Evolutionary conservation across 2,113 vertebrate species (phyloP).

Genomic region (Phrynosoma platyrhinos): DNA sequence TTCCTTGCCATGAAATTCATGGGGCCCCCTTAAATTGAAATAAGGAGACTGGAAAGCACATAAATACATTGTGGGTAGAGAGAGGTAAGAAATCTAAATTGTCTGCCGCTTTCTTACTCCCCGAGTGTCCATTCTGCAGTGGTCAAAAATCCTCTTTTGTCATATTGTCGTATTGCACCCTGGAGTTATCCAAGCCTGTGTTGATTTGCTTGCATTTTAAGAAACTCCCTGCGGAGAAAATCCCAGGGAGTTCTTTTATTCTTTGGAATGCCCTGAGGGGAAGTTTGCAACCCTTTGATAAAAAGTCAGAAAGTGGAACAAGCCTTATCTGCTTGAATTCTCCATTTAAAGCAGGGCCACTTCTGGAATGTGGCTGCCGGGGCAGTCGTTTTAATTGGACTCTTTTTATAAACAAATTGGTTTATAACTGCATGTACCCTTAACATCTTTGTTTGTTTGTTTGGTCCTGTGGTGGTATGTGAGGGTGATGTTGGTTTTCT

Average conservation of each 20-base stretch:
- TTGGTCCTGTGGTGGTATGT: no score
- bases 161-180: background rate
- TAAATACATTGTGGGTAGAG: no score
- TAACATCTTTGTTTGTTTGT: background rate
- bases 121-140: no score
- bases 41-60: no score
- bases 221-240: background rate
- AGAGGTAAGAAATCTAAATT: no score
- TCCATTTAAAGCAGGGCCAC: background rate
- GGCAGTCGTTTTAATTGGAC: background rate
- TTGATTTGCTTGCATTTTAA: background rate
- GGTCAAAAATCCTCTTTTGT: background rate
- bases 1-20: no score
- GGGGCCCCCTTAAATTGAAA: no score
- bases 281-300: background rate
- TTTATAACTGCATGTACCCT: background rate
- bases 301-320: background rate
- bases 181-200: background rate
- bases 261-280: background rate
- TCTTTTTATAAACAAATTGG: background rate
- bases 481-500: background rate
- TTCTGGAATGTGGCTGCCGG: background rate
- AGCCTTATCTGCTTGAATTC: no score
- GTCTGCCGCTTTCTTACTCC: no score
- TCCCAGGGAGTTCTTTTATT: background rate